These are phyloP conservation scores for Bathynomus jamesi DNA, from an alignment of 1,140 invertebrate species.

Conservation along the genomic window DNA sequence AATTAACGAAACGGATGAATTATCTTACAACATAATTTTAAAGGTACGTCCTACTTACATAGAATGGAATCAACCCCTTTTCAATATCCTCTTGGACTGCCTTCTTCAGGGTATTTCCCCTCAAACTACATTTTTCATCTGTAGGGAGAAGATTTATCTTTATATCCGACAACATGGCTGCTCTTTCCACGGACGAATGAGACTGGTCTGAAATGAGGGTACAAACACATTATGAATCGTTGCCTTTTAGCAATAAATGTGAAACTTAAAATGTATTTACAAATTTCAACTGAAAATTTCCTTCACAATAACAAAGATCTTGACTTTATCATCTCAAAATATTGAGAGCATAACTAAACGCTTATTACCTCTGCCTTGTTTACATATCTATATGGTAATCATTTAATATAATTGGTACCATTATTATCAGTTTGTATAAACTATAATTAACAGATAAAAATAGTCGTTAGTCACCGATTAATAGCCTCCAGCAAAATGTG, in stretches of 20 bases:
- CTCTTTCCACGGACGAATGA: constrained; percentile 90
- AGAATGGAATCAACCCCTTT: constrained; percentile 80
- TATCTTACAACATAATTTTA: too few species aligned
- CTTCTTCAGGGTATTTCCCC: constrained; percentile 68
- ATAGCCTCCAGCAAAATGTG: too few species aligned
- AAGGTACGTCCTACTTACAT: constrained; percentile 39
- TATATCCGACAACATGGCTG: constrained; percentile 80
- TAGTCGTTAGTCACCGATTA: too few species aligned
- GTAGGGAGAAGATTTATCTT: constrained; percentile 71
- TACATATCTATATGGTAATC: too few species aligned
- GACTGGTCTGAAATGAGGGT: constrained; percentile 53
- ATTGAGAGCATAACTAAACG: not conserved
- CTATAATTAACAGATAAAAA: too few species aligned
- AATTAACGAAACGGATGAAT: too few species aligned
- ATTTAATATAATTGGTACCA: too few species aligned
- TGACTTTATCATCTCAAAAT: not conserved
- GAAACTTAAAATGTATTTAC: not conserved
- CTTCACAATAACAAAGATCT: constrained; percentile 45
- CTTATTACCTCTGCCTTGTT: too few species aligned
- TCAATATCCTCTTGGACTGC: constrained; percentile 74
- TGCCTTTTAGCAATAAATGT: too few species aligned
- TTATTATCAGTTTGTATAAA: too few species aligned
- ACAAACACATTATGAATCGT: too few species aligned
- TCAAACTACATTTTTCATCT: constrained; percentile 67
- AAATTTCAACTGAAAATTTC: constrained; percentile 37